phyloP scores from a whole-genome alignment of 1,140 invertebrate genomes.

The Laupala kohalensis region DNA sequence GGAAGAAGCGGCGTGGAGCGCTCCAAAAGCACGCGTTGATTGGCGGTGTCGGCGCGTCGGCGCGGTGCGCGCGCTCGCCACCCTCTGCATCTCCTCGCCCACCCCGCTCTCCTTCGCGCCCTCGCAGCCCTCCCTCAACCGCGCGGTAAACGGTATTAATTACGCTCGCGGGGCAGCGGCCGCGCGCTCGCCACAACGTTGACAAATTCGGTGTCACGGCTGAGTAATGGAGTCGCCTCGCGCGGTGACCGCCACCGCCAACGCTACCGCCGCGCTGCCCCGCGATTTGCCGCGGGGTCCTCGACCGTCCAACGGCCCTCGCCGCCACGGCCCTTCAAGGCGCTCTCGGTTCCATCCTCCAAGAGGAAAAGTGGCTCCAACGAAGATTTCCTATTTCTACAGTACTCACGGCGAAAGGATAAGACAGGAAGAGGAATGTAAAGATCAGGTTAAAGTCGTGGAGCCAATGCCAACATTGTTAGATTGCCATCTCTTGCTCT shows the following conservation, averaged over 20 bases:
- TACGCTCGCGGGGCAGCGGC: neutral
- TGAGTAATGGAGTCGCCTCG: neutral
- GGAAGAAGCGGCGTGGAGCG: too few species aligned
- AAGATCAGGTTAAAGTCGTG: too few species aligned
- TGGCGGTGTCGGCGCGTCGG: neutral
- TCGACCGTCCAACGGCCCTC: neutral
- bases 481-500: too few species aligned
- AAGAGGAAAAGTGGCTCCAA: too few species aligned
- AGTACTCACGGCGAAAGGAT: too few species aligned
- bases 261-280: too few species aligned
- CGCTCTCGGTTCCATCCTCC: too few species aligned
- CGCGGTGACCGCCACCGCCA: neutral
- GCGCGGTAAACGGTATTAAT: neutral
- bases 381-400: too few species aligned
- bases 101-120: too few species aligned
- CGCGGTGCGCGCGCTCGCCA: too few species aligned
- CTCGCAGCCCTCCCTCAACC: neutral
- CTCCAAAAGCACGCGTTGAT: neutral
- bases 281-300: neutral
- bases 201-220: constrained; percentile 2
- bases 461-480: too few species aligned
- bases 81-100: neutral
- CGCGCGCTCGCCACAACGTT: neutral
- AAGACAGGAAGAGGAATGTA: too few species aligned
- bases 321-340: neutral